phyloP scores from a whole-genome alignment of 2,888 invertebrate genomes.

The Acrocyrtus sp. region DNA sequence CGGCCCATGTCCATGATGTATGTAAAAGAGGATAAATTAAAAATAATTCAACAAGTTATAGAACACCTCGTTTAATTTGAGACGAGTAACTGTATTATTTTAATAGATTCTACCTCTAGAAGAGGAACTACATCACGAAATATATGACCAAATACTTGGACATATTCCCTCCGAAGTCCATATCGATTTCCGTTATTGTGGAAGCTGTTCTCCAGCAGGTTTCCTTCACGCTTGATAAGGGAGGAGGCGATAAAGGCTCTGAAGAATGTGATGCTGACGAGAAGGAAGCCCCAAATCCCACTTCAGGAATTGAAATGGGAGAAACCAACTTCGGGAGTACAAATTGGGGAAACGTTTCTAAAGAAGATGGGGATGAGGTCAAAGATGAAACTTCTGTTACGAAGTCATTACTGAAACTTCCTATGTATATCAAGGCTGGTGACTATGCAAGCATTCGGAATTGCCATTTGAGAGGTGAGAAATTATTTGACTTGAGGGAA shows the following conservation, averaged over 20 bases:
- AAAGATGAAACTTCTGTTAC: background rate
- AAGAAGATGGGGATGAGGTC: background rate
- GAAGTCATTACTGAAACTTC: slow-evolving; percentile 5
- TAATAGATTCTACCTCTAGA: slow-evolving; percentile 45
- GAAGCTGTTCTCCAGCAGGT: slow-evolving; percentile 60
- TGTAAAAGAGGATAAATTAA: background rate
- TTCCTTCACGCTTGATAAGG: background rate
- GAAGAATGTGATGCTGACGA: slow-evolving; percentile 2
- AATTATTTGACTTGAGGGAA: slow-evolving; percentile 4
- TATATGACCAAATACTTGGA: slow-evolving; percentile 53
- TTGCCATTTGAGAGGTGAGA: slow-evolving; percentile 56
- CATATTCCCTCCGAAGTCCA: slow-evolving; percentile 56
- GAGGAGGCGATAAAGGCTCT: background rate
- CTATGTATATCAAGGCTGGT: slow-evolving; percentile 51
- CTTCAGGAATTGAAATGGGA: slow-evolving; percentile 5
- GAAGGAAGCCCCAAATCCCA: background rate
- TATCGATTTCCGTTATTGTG: slow-evolving; percentile 56
- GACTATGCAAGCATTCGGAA: slow-evolving; percentile 59
- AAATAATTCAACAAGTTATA: background rate
- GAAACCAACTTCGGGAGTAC: slow-evolving; percentile 22
- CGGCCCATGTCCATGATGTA: slow-evolving; percentile 27
- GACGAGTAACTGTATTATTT: background rate
- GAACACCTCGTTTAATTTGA: no score
- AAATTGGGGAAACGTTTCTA: slow-evolving; percentile 17
- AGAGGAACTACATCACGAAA: slow-evolving; percentile 9